Evolutionary conservation across 2,797 vertebrate genomes (phyloP), one percentile per base, ranked within the genome.

Genomic region (Cyclopterus lumpus): DNA sequence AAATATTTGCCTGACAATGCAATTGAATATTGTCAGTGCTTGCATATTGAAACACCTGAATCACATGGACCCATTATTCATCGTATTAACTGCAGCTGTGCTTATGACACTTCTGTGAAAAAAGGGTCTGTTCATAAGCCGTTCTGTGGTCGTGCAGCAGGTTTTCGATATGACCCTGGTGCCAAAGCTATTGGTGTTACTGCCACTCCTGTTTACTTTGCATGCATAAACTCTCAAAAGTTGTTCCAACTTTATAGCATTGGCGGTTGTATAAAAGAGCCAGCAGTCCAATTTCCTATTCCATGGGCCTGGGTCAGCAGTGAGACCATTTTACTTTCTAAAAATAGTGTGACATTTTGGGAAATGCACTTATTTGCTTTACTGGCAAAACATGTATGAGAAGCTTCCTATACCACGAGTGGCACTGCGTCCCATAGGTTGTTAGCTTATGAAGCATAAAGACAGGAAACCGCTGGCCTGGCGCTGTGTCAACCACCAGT

Each of bases 1-100:
- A 8, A 12, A 55, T n/a, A 83, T 84, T 67, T 82, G 79, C 67
- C 40, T 83, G n/a, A 80, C 61, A 81, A 73, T 75, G 61, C 26
- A 75, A 16, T 4, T 60, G 22, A 44, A 15, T 38, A 40, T 67
- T 62, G 44, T 71, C 32, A 60, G 34, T 18, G 66, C 30, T 58
- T 18, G 26, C 32, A 55, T 22, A 22, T 58, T 67, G 24, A 68
- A 68, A 40, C 66, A 34, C 59, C 34, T 72, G 69, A 62, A 71
- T 55, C n/a, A 48, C 53, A 57, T 10, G 4, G 14, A 18, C 2
- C 20, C 57, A 64, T 73, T 59, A 51, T 65, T 83, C 54, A 30
- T 72, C 34, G 51, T n/a, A 63, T 51, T 7, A 38, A 34, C 73
- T 69, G 73, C 71, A 75, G 71, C 68, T 77, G 61, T 60, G 36